Evolutionary conservation across 1,140 invertebrate genomes (phyloP).

Genomic region (Elysia chlorotica): DNA sequence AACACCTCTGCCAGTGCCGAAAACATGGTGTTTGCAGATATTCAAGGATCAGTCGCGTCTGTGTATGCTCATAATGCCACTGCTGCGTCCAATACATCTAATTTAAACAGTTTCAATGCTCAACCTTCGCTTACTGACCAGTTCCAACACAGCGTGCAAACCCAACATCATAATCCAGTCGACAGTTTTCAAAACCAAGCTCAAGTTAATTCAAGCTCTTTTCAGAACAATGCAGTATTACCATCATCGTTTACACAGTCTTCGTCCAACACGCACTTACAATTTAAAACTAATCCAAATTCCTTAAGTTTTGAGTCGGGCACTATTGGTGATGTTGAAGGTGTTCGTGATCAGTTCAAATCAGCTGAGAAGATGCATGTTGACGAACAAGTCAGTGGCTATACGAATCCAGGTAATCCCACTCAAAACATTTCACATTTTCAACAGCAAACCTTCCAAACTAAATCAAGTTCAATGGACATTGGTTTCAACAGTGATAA

Average conservation of each 20-base stretch:
- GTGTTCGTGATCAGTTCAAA: not conserved
- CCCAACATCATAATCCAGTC: not conserved
- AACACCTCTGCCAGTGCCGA: not conserved
- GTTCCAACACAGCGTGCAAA: not conserved
- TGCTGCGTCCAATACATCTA: not conserved
- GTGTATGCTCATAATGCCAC: not conserved
- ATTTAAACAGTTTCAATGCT: not conserved
- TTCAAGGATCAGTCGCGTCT: not conserved
- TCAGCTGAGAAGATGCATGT: conserved; percentile 18
- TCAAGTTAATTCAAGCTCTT: not conserved
- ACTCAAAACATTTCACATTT: not conserved
- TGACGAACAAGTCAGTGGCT: not conserved
- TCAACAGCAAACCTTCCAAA: not conserved
- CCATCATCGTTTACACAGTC: not conserved
- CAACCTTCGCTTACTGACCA: not conserved
- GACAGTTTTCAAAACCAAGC: not conserved
- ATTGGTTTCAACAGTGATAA: not conserved
- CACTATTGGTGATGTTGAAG: not conserved
- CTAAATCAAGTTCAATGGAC: too few relatives aligned
- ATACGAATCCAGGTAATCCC: not conserved
- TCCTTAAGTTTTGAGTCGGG: not conserved
- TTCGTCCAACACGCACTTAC: not conserved
- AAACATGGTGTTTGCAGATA: not conserved
- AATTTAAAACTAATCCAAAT: not conserved
- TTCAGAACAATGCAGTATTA: conserved; percentile 3